Evolutionary conservation across 2,797 vertebrate genomes (phyloP).

Genomic region (Lates japonicus): DNA sequence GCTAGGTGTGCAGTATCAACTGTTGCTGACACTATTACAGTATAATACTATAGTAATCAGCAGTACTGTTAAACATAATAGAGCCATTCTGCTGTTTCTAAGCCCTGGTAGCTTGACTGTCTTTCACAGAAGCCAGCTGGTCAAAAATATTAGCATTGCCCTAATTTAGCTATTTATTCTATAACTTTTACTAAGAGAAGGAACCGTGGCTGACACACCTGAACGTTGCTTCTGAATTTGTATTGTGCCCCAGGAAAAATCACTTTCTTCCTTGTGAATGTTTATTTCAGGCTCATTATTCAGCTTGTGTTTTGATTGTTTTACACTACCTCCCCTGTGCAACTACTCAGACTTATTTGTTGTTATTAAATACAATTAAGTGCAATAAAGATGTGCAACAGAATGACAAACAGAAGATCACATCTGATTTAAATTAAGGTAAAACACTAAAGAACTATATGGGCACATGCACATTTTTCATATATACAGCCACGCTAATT

Average conservation of each 20-base stretch:
- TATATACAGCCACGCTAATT: slow-evolving; percentile 5
- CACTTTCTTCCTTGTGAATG: background rate
- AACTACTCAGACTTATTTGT: background rate
- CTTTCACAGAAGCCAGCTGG: background rate
- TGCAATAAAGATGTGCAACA: background rate
- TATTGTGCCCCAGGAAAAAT: background rate
- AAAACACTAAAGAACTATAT: background rate
- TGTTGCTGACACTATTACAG: background rate
- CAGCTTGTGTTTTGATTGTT: background rate
- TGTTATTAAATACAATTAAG: background rate
- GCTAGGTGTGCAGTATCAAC: background rate
- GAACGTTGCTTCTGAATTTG: background rate
- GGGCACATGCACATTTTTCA: background rate
- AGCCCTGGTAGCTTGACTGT: background rate
- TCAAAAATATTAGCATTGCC: background rate
- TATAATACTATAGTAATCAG: background rate
- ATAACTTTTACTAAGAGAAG: background rate
- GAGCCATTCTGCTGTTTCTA: background rate
- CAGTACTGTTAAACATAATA: background rate
- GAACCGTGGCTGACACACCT: background rate
- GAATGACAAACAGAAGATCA: background rate
- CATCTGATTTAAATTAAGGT: background rate
- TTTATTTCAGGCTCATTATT: slow-evolving; percentile 30
- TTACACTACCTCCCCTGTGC: background rate
- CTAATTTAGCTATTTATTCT: background rate